Conservation (phyloP, 2,113 vertebrate genomes). For the Peromyscus maniculatus region DNA sequence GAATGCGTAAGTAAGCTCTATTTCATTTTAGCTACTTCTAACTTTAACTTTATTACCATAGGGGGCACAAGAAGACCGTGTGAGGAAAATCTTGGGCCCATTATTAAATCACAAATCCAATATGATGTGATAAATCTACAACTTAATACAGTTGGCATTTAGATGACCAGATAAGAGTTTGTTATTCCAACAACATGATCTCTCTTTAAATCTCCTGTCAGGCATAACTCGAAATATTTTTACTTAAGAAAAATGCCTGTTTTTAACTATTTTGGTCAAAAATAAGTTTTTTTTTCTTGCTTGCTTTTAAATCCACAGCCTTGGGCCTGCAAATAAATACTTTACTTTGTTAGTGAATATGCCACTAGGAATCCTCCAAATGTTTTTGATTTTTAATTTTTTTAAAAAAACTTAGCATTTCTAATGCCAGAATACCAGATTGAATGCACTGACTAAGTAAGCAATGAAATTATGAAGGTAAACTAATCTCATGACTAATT, state of each 20-base stretch:
- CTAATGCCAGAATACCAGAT: neutral
- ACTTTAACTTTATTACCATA: neutral
- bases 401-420: neutral
- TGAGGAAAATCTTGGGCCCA: neutral
- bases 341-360: neutral
- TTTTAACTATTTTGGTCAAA: neutral
- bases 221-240: neutral
- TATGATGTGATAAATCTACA: neutral
- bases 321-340: neutral
- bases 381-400: neutral
- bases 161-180: neutral
- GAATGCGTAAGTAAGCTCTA: neutral
- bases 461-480: neutral
- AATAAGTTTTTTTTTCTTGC: neutral
- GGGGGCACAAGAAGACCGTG: neutral
- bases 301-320: neutral
- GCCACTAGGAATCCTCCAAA: neutral
- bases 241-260: constrained; percentile 4
- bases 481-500: neutral
- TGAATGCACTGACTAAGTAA: neutral
- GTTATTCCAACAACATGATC: neutral
- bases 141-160: neutral
- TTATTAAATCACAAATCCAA: neutral
- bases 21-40: constrained; percentile 11
- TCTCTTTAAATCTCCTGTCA: neutral